Conservation (phyloP, 2,113 vertebrate genomes). For the Bettongia penicillata region DNA sequence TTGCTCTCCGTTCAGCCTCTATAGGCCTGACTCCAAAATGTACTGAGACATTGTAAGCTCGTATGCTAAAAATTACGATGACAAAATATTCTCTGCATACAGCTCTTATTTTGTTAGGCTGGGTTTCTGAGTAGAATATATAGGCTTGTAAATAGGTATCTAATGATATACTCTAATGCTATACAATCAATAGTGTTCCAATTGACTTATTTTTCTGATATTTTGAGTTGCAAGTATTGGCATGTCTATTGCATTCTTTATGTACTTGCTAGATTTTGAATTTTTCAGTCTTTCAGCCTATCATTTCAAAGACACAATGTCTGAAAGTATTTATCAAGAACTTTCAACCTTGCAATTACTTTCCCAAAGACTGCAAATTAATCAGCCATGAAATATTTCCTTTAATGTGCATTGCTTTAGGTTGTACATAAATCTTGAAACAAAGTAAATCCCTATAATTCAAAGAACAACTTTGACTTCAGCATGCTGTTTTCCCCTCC, state of each 20-base stretch:
- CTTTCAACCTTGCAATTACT: constrained; percentile 30
- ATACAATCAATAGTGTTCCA: constrained; percentile 24
- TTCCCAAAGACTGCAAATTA: constrained; percentile 52
- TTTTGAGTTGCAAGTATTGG: neutral
- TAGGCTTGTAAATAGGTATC: neutral
- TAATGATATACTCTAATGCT: constrained; percentile 15
- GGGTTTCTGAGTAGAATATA: neutral
- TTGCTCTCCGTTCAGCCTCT: neutral
- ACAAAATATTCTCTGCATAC: neutral
- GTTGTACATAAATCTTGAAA: constrained; percentile 67
- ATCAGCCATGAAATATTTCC: constrained; percentile 42
- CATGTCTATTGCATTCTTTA: constrained; percentile 5
- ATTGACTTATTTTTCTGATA: constrained; percentile 29
- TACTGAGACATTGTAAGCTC: neutral
- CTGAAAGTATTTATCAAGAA: constrained; percentile 46
- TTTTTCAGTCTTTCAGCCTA: constrained; percentile 29
- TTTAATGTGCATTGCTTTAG: constrained; percentile 60
- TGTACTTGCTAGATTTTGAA: neutral
- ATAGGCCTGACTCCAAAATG: neutral
- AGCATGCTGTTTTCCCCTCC: constrained; percentile 48
- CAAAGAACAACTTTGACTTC: constrained; percentile 47
- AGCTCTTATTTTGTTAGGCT: neutral
- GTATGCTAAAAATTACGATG: neutral
- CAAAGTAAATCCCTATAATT: constrained; percentile 55
- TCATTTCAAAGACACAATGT: neutral